A percentile compares a stretch with the other conserved stretches of the same genome.
phyloP scores from a whole-genome alignment of 2,113 vertebrate genomes.

The Hippolais icterina region DNA sequence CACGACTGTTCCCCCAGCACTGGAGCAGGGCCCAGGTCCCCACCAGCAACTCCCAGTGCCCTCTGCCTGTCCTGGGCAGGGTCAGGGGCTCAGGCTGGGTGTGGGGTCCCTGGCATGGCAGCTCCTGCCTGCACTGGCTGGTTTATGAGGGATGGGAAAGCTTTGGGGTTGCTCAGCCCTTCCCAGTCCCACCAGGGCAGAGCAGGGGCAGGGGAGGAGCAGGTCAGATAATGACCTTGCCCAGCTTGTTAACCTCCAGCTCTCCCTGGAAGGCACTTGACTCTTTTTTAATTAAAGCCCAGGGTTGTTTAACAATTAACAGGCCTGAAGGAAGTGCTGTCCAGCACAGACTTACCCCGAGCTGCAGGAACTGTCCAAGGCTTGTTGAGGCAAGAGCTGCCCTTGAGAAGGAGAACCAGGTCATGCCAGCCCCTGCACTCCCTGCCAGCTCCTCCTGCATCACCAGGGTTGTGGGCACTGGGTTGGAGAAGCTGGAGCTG shows the following conservation, averaged over 20 bases:
- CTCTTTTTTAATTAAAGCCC: background rate
- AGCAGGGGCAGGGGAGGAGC: background rate
- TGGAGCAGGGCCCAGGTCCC: too few relatives aligned
- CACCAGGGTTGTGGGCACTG: background rate
- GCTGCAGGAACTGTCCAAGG: background rate
- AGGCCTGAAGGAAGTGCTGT: background rate
- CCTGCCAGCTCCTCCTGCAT: background rate
- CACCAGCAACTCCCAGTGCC: background rate
- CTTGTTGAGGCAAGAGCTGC: background rate
- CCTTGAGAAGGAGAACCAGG: background rate
- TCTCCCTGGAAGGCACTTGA: background rate
- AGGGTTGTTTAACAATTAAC: slow-evolving; percentile 41
- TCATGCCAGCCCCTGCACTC: background rate
- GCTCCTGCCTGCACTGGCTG: background rate
- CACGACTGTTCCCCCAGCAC: background rate
- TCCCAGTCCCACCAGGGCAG: background rate
- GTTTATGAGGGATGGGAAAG: background rate
- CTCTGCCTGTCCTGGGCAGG: background rate
- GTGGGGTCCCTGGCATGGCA: background rate
- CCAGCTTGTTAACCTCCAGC: slow-evolving; percentile 7
- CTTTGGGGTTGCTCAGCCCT: background rate
- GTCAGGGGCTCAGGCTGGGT: background rate
- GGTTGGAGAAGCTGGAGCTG: background rate
- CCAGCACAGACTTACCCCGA: background rate
- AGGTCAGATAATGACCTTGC: background rate